A percentile compares a stretch with the other conserved stretches of the same genome.
Evolutionary conservation across 2,797 vertebrate species (phyloP).

Genomic region (Gambelia wislizenii): DNA sequence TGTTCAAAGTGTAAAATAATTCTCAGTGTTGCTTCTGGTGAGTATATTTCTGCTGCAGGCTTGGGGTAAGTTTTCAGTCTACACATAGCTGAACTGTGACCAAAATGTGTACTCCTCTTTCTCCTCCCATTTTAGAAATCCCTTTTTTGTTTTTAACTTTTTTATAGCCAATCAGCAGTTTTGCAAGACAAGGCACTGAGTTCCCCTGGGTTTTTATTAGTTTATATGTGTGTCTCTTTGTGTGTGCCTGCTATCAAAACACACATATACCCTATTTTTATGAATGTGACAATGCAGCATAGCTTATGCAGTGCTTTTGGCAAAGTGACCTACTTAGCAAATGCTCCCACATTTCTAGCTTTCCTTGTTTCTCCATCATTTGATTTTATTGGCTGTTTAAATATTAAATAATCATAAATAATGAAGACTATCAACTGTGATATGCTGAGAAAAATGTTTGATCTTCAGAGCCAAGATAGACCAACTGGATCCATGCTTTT

Average conservation of each 20-base stretch:
- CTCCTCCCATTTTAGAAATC: not conserved
- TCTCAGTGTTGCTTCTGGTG: not conserved
- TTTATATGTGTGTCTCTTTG: not conserved
- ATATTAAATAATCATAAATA: constrained; percentile 23
- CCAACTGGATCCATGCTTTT: not conserved
- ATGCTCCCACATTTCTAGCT: constrained; percentile 50
- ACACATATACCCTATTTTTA: constrained; percentile 9
- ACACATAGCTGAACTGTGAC: not conserved
- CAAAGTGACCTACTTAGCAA: constrained; percentile 58
- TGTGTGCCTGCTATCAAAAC: not conserved
- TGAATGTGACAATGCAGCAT: constrained; percentile 28
- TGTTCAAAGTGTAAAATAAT: not conserved
- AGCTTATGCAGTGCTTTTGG: constrained; percentile 48
- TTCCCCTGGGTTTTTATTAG: constrained; percentile 8
- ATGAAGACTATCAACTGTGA: not conserved
- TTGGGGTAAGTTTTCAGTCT: not conserved
- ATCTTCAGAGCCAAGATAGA: not conserved
- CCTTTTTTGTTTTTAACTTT: not conserved
- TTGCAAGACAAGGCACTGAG: constrained; percentile 15
- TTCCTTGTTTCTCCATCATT: constrained; percentile 39
- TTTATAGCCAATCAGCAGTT: constrained; percentile 30
- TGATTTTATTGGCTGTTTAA: not conserved
- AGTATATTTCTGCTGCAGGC: not conserved
- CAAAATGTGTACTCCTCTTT: not conserved
- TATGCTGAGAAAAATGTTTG: not conserved